phyloP scores from a whole-genome alignment of 2,888 invertebrate genomes.

The Gymnosoma rotundatum region DNA sequence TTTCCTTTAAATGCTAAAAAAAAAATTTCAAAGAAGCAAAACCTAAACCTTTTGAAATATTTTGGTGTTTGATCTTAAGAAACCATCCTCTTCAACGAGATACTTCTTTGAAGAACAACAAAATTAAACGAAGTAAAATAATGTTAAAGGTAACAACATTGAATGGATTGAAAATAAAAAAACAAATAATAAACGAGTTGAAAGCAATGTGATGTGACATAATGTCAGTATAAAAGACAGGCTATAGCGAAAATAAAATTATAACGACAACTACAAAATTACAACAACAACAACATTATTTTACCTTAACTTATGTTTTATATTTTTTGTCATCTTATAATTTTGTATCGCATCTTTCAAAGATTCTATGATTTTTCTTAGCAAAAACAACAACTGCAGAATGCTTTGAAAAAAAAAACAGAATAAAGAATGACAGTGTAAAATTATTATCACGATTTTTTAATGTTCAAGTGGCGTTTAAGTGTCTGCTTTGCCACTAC shows the following conservation, averaged over 20 bases:
- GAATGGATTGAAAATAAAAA: constrained; percentile 19
- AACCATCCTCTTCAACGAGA: no score
- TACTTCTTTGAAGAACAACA: no score
- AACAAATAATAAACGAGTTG: not conserved
- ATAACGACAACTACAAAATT: constrained; percentile 9
- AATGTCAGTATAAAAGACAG: constrained; percentile 57
- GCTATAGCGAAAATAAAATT: constrained; percentile 13
- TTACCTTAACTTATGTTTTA: no score
- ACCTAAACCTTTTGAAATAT: no score
- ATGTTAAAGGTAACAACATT: constrained; percentile 44
- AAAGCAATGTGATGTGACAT: constrained; percentile 65
- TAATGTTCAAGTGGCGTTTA: constrained; percentile 71
- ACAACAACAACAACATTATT: not conserved
- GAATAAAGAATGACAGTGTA: constrained; percentile 50
- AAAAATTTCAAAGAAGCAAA: no score
- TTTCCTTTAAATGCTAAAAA: no score
- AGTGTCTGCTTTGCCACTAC: constrained; percentile 62
- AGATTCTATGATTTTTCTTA: no score
- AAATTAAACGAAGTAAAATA: no score
- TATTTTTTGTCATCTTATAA: no score
- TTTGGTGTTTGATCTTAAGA: no score
- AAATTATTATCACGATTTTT: constrained; percentile 71
- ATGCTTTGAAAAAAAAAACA: not conserved
- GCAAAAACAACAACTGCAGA: no score
- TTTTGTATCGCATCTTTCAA: no score